These are phyloP conservation scores for Onychomys torridus DNA, from an alignment of 2,797 vertebrate genomes.

Conservation along the genomic window DNA sequence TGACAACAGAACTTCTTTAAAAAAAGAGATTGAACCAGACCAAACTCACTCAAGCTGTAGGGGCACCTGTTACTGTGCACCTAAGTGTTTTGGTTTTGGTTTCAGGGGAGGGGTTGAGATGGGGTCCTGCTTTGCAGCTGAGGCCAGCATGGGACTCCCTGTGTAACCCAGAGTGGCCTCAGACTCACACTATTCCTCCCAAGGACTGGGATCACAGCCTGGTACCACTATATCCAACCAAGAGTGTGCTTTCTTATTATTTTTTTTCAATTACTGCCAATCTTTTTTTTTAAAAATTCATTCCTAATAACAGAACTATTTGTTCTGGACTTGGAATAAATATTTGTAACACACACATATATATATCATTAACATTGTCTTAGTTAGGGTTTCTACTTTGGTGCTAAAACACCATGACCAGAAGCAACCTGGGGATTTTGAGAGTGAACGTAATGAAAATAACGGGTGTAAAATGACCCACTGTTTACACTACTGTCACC, in stretches of 20 bases:
- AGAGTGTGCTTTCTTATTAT: neutral
- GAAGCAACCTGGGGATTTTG: neutral
- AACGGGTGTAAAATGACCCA: neutral
- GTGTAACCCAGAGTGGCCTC: neutral
- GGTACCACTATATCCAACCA: neutral
- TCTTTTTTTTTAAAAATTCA: neutral
- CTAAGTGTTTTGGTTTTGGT: neutral
- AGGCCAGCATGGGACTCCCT: neutral
- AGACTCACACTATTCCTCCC: neutral
- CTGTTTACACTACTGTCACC: neutral
- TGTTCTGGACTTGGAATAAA: neutral
- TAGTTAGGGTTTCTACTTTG: neutral
- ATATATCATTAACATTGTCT: neutral
- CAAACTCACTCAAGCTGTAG: neutral
- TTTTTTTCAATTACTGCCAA: too few species aligned
- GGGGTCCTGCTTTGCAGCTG: neutral
- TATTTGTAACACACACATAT: neutral
- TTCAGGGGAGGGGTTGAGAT: neutral
- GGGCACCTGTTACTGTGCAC: neutral
- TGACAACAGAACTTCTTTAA: constrained; percentile 32
- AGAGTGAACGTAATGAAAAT: neutral
- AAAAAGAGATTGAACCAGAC: neutral
- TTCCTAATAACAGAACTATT: neutral
- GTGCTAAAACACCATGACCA: neutral
- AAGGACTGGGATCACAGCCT: neutral